These are phyloP conservation scores for Choloepus didactylus DNA, from an alignment of 2,797 vertebrate species.

Conservation along the genomic window DNA sequence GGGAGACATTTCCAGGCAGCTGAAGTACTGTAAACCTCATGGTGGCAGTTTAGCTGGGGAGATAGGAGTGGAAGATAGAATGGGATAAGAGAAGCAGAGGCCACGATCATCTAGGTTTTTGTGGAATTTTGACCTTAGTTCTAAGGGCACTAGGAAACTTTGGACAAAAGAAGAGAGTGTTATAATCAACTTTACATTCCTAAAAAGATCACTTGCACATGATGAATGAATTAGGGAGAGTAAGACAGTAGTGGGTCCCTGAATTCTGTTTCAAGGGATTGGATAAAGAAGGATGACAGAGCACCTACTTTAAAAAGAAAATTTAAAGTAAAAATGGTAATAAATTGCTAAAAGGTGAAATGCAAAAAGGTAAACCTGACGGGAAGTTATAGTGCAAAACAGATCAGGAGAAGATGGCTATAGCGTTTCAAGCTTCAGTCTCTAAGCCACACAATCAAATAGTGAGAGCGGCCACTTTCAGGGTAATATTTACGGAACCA, in stretches of 20 bases:
- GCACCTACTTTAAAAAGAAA: slow-evolving; percentile 9
- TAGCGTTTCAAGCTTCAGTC: background rate
- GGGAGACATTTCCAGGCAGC: background rate
- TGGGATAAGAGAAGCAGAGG: background rate
- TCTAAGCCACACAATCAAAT: background rate
- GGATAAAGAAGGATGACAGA: background rate
- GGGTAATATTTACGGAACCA: background rate
- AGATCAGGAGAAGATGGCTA: background rate
- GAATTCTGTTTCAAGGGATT: background rate
- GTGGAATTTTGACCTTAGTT: slow-evolving; percentile 2
- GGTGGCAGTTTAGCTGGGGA: background rate
- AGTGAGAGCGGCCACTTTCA: background rate
- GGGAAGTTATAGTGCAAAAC: background rate
- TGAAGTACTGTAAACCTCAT: background rate
- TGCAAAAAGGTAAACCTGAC: background rate
- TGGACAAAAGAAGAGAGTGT: background rate
- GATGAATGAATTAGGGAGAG: background rate
- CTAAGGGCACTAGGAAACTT: background rate
- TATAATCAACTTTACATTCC: background rate
- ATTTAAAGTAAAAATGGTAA: background rate
- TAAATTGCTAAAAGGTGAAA: slow-evolving; percentile 8
- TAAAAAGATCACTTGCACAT: background rate
- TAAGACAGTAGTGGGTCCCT: background rate
- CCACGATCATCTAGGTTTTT: background rate
- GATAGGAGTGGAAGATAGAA: background rate